Evolutionary conservation across 2,888 invertebrate species (phyloP), one percentile per base, ranked within the genome.

Genomic region (Entomobrya multifasciata): DNA sequence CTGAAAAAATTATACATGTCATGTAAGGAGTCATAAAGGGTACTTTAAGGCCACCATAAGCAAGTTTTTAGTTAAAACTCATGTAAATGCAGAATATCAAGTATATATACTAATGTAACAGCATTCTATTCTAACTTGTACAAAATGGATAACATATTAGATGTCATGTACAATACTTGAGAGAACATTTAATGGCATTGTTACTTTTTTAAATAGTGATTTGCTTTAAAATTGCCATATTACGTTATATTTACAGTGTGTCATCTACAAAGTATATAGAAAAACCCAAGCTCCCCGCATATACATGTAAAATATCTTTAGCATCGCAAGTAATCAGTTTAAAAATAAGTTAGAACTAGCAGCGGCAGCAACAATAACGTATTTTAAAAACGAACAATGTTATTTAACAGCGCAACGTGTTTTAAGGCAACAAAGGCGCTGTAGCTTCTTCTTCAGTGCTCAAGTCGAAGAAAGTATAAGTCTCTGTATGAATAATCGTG

Each of bases 381-480:
- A 41, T 15, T n/a, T 67, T 30, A 44, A 67, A 41, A 67, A 67
- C 44, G 67, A 44, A 6, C 47, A 67, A 20, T 13, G 41, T 44
- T 67, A 70, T 70, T 70, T 70, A 70, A 49, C 70, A 70, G n/a
- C n/a, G n/a, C n/a, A n/a, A n/a, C n/a, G n/a, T n/a, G 41, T 62
- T 13, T 74, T 74, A 49, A 17, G 52, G 62, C 55, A n/a, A n/a
- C n/a, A 55, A 81, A 36, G 72, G 47, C 47, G 20, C 52, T 13
- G 49, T 5, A 17, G 27, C 5, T 74, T 77, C 55, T 52, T 76
- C 30, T 62, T 52, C 65, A 76, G 76, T 65, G 17, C n/a, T 25
- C 17, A 27, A 74, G 41, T 67, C 67, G 72, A 83, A 87, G 87
- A 87, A 87, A 82, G 87, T 87, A 60, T 20, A 57, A 87, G 84